Conservation (phyloP, 2,888 invertebrate species). For the Apomyelois bistriatella region DNA sequence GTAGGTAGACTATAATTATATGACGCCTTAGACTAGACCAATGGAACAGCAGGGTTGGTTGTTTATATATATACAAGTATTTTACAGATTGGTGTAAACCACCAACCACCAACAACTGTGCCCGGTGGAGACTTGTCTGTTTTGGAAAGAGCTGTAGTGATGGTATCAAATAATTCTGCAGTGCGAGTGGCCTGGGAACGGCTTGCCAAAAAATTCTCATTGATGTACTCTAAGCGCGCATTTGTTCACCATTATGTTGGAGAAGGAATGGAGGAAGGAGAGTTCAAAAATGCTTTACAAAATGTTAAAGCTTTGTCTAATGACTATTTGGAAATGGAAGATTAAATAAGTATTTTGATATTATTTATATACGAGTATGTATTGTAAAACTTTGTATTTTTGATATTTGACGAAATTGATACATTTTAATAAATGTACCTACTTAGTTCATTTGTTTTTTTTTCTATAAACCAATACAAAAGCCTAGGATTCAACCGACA, state of each 20-base stretch:
- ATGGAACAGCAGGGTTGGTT: no score
- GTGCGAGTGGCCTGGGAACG: slow-evolving; percentile 90
- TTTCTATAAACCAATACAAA: no score
- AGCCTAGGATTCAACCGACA: no score
- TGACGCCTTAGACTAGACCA: no score
- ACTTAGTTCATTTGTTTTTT: no score
- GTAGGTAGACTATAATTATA: no score
- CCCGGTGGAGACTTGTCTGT: slow-evolving; percentile 88
- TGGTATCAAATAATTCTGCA: slow-evolving; percentile 90
- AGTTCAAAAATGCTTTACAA: slow-evolving; percentile 81
- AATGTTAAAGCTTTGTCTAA: slow-evolving; percentile 82
- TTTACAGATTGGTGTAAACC: slow-evolving; percentile 84
- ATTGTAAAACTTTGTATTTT: no score
- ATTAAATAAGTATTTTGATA: slow-evolving; percentile 26
- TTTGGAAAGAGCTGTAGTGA: slow-evolving; percentile 87
- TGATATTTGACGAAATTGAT: no score
- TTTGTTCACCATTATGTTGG: slow-evolving; percentile 93
- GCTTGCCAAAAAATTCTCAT: slow-evolving; percentile 87
- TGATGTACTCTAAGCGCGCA: slow-evolving; percentile 90
- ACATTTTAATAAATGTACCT: no score
- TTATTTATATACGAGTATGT: background rate
- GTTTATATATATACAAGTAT: no score
- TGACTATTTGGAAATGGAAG: slow-evolving; percentile 85
- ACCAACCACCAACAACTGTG: slow-evolving; percentile 87
- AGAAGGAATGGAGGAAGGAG: slow-evolving; percentile 86